These are phyloP conservation scores for Leucania comma DNA, from an alignment of 2,888 invertebrate species.

Conservation along the genomic window DNA sequence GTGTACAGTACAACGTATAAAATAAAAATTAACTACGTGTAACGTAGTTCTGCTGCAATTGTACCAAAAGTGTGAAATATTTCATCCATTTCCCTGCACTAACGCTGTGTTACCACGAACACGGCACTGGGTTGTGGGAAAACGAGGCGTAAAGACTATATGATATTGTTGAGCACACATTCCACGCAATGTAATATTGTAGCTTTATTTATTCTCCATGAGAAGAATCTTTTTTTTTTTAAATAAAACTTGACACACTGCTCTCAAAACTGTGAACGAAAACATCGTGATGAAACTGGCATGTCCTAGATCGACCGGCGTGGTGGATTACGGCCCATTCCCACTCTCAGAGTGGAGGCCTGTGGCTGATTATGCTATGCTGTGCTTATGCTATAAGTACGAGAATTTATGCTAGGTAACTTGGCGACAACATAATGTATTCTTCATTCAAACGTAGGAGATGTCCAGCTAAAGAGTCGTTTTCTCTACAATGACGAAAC, in stretches of 20 bases:
- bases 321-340: too few species aligned
- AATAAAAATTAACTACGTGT: neutral
- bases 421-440: too few species aligned
- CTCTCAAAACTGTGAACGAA: too few species aligned
- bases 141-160: neutral
- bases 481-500: slow-evolving; percentile 12
- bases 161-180: neutral
- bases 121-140: neutral
- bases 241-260: too few species aligned
- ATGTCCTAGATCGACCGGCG: too few species aligned
- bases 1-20: neutral
- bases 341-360: too few species aligned
- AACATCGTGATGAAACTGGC: too few species aligned
- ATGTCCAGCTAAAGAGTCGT: neutral
- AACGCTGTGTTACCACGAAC: slow-evolving; percentile 3
- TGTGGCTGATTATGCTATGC: too few species aligned
- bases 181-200: neutral
- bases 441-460: too few species aligned
- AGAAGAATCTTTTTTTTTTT: neutral
- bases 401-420: too few species aligned
- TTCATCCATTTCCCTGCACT: neutral
- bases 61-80: neutral
- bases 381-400: too few species aligned
- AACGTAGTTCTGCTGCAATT: neutral
- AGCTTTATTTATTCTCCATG: neutral